phyloP scores from a whole-genome alignment of 2,888 invertebrate genomes.

The Palloptera scutellata region DNA sequence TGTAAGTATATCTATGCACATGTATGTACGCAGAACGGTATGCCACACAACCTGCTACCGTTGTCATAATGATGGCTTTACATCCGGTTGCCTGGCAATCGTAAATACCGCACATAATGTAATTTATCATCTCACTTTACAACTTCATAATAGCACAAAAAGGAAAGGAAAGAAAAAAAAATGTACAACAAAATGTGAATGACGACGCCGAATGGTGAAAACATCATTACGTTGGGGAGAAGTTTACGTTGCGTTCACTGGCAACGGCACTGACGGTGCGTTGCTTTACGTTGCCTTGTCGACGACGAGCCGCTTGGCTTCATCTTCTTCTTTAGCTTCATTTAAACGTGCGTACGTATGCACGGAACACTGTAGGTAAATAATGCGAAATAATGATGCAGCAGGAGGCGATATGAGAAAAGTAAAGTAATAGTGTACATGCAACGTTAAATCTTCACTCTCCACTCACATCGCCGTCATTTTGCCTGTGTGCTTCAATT shows the following conservation, averaged over 20 bases:
- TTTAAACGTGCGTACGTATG: background rate
- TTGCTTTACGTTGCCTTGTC: background rate
- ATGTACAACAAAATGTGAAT: too few species aligned
- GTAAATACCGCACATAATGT: slow-evolving; percentile 18
- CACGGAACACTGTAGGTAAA: slow-evolving; percentile 16
- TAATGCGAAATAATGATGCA: slow-evolving; percentile 31
- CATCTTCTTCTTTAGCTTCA: background rate
- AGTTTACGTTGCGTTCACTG: slow-evolving; percentile 14
- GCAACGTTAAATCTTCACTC: background rate
- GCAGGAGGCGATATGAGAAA: background rate
- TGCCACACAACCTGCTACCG: too few species aligned
- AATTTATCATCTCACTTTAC: slow-evolving; percentile 33
- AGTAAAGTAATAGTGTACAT: background rate
- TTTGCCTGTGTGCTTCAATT: slow-evolving; percentile 4
- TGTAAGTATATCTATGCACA: too few species aligned
- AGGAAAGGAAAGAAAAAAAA: slow-evolving; percentile 3
- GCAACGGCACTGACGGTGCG: too few species aligned
- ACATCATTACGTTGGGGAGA: slow-evolving; percentile 28
- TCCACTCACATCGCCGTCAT: slow-evolving; percentile 17
- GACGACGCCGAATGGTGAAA: background rate
- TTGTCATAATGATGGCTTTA: too few species aligned
- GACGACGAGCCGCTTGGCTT: background rate
- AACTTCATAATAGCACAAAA: slow-evolving; percentile 27
- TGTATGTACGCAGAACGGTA: too few species aligned
- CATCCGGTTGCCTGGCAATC: too few species aligned